Percentiles rank a stretch among this genome's conserved stretches.
Conservation (phyloP, 2,888 invertebrate genomes). For the Oscheius onirici region DNA sequence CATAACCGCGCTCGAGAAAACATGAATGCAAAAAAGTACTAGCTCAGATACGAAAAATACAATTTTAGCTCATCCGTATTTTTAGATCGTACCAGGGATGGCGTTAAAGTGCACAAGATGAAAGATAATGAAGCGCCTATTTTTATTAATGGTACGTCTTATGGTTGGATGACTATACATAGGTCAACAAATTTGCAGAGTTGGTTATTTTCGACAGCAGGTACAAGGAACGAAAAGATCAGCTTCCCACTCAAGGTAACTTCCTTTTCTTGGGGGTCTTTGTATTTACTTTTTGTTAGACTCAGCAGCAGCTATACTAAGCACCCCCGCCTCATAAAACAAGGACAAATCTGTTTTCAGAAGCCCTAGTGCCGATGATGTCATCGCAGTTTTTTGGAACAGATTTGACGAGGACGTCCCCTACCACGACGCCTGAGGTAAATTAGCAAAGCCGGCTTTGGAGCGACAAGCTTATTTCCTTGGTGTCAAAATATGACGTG, state of each 20-base stretch:
- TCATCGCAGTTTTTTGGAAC: slow-evolving; percentile 18
- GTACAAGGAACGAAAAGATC: slow-evolving; percentile 13
- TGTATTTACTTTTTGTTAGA: background rate
- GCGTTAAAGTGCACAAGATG: background rate
- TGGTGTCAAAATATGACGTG: background rate
- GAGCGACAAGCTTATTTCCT: slow-evolving; percentile 1
- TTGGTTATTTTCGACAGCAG: slow-evolving; percentile 25
- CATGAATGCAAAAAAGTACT: slow-evolving; percentile 13
- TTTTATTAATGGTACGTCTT: slow-evolving; percentile 10
- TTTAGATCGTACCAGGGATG: slow-evolving; percentile 16
- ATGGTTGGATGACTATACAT: background rate
- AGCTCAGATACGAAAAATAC: background rate
- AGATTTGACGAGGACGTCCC: background rate
- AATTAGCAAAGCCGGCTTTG: background rate
- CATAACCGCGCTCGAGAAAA: slow-evolving; percentile 14
- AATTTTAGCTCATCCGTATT: background rate
- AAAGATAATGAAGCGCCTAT: background rate
- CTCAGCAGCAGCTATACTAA: background rate
- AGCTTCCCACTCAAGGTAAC: background rate
- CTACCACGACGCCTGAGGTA: background rate
- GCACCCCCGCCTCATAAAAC: slow-evolving; percentile 19
- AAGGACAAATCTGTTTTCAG: slow-evolving; percentile 14
- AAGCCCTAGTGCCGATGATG: slow-evolving; percentile 28
- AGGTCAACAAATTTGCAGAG: slow-evolving; percentile 13
- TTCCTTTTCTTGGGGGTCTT: background rate